phyloP scores from a whole-genome alignment of 2,797 vertebrate genomes.

The Rhabdophis nuchalis region DNA sequence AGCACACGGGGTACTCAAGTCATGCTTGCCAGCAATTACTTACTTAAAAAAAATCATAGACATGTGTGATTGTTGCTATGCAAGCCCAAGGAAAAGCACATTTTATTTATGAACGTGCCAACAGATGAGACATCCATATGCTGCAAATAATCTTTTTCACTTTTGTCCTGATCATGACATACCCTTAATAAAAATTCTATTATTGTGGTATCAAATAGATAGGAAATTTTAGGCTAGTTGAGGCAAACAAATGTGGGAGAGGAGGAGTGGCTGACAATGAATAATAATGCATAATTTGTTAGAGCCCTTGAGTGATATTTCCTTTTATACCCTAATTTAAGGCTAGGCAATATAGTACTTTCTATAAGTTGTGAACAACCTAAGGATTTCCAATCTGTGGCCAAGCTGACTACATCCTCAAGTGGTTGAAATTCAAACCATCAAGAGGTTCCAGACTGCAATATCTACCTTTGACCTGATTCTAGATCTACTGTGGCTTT shows the following conservation, averaged over 20 bases:
- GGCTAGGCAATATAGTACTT: neutral
- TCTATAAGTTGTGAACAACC: neutral
- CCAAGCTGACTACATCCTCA: neutral
- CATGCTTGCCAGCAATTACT: neutral
- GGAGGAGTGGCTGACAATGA: neutral
- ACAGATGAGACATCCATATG: neutral
- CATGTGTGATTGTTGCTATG: neutral
- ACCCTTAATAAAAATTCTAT: neutral
- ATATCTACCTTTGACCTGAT: neutral
- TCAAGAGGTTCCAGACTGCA: neutral
- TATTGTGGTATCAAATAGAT: neutral
- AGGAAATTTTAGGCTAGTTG: neutral
- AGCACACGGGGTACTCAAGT: neutral
- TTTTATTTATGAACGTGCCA: neutral
- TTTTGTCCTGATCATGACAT: neutral
- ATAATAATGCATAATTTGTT: neutral
- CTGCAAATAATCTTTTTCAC: neutral
- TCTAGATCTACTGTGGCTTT: neutral
- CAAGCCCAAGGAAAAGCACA: neutral
- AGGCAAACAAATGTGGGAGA: neutral
- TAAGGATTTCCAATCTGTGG: neutral
- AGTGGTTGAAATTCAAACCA: neutral
- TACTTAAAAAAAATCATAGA: neutral
- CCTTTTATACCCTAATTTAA: neutral
- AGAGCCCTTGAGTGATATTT: neutral